Conservation (phyloP, 2,888 invertebrate genomes). For the Cerceris rybyensis region DNA sequence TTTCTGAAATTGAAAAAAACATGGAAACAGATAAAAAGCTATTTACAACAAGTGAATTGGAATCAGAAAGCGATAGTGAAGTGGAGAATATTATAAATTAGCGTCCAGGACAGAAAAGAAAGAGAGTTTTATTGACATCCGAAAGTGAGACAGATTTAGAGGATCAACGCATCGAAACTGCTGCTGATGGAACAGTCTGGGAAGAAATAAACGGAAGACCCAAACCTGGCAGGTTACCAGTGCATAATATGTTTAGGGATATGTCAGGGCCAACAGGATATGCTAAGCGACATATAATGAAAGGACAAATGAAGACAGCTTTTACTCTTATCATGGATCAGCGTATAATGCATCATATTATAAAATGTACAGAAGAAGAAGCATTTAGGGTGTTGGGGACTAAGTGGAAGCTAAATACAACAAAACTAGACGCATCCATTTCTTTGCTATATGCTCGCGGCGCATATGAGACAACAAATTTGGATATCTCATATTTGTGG, state of each 20-base stretch:
- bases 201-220: slow-evolving; percentile 16
- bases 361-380: slow-evolving; percentile 25
- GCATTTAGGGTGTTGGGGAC: slow-evolving; percentile 32
- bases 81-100: too few species aligned
- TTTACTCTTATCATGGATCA: too few species aligned
- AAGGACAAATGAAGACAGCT: slow-evolving; percentile 14
- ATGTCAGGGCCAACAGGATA: too few species aligned
- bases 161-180: slow-evolving; percentile 18
- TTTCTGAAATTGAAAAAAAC: too few species aligned
- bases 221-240: slow-evolving; percentile 13
- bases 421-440: slow-evolving; percentile 27
- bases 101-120: too few species aligned
- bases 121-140: too few species aligned
- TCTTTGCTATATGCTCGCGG: slow-evolving; percentile 22
- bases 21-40: too few species aligned
- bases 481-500: slow-evolving; percentile 19
- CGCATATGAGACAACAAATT: not conserved
- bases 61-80: too few species aligned
- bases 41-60: too few species aligned
- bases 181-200: slow-evolving; percentile 24
- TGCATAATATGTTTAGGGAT: slow-evolving; percentile 18
- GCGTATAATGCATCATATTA: slow-evolving; percentile 12
- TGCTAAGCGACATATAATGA: slow-evolving; percentile 9
- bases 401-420: slow-evolving; percentile 27
- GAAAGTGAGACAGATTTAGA: too few species aligned